Conservation (phyloP, 2,797 vertebrate species). For the Microctenopoma steveboyesi region DNA sequence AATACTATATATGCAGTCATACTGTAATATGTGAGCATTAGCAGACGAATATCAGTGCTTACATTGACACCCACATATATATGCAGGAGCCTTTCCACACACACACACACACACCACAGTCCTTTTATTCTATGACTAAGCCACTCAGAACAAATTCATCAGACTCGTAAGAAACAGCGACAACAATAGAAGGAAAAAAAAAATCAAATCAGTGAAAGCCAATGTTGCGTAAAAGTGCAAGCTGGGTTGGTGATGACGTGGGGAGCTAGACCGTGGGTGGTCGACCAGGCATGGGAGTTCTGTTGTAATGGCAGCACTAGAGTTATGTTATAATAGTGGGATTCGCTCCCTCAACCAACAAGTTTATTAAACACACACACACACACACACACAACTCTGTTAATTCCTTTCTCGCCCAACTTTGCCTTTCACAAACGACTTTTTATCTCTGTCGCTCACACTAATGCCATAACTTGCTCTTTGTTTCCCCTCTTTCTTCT, state of each 20-base stretch:
- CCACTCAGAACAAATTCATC: slow-evolving; percentile 58
- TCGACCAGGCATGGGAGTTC: slow-evolving; percentile 42
- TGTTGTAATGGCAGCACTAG: slow-evolving; percentile 39
- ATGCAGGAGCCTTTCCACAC: not conserved
- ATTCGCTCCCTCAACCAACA: slow-evolving; percentile 50
- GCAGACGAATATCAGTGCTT: slow-evolving; percentile 17
- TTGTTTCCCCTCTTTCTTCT: slow-evolving; percentile 27
- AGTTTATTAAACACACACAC: slow-evolving; percentile 24
- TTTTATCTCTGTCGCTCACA: slow-evolving; percentile 39
- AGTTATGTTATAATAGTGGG: slow-evolving; percentile 73
- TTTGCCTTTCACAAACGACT: slow-evolving; percentile 46
- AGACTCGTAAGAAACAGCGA: slow-evolving; percentile 48
- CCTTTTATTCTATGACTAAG: slow-evolving; percentile 54
- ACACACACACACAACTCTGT: slow-evolving; percentile 18
- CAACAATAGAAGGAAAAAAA: slow-evolving; percentile 58
- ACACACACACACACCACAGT: not conserved
- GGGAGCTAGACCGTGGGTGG: slow-evolving; percentile 46
- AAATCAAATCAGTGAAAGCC: slow-evolving; percentile 72
- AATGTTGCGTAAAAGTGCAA: slow-evolving; percentile 66
- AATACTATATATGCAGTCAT: not conserved
- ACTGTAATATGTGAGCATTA: slow-evolving; percentile 18
- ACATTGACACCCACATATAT: slow-evolving; percentile 17
- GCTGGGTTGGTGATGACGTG: slow-evolving; percentile 46
- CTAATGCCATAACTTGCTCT: slow-evolving; percentile 53
- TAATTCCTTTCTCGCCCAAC: slow-evolving; percentile 24